Percentiles rank a stretch among this genome's conserved stretches.
These are phyloP conservation scores for Gymnothorax reevesii DNA, from an alignment of 2,797 vertebrate genomes.

Conservation along the genomic window DNA sequence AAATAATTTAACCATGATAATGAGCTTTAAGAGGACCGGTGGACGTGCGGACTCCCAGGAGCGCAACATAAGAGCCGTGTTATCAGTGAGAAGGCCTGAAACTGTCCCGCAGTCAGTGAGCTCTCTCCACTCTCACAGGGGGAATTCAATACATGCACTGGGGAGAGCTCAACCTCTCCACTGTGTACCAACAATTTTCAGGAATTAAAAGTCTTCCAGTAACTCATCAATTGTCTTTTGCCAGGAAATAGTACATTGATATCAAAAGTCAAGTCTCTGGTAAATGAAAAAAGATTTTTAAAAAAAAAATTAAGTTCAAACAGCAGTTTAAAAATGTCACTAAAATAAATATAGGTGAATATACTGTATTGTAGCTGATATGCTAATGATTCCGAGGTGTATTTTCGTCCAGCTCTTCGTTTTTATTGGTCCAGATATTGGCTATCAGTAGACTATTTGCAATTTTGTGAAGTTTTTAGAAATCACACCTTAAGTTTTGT, in stretches of 20 bases:
- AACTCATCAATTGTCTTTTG: neutral
- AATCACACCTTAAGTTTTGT: constrained; percentile 12
- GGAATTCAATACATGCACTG: neutral
- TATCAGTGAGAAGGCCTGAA: constrained; percentile 15
- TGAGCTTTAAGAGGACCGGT: constrained; percentile 71
- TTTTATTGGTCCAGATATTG: constrained; percentile 4
- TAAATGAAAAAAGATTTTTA: neutral
- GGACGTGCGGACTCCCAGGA: constrained; percentile 60
- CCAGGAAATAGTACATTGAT: neutral
- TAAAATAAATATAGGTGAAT: no score
- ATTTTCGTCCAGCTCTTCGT: constrained; percentile 6
- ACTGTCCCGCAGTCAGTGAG: constrained; percentile 23
- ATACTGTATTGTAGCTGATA: neutral
- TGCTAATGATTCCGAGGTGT: neutral
- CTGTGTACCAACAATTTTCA: neutral
- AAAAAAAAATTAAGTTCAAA: neutral
- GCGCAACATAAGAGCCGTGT: constrained; percentile 34
- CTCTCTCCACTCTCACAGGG: neutral
- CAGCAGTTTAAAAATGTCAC: neutral
- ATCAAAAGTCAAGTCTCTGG: neutral
- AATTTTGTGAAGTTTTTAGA: constrained; percentile 10
- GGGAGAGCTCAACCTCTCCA: neutral
- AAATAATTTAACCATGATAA: constrained; percentile 78
- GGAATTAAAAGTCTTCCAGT: neutral
- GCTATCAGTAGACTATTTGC: neutral